Percentiles rank a stretch among this genome's conserved stretches.
Conservation (phyloP, 1,140 invertebrate species). For the Nomia melanderi region DNA sequence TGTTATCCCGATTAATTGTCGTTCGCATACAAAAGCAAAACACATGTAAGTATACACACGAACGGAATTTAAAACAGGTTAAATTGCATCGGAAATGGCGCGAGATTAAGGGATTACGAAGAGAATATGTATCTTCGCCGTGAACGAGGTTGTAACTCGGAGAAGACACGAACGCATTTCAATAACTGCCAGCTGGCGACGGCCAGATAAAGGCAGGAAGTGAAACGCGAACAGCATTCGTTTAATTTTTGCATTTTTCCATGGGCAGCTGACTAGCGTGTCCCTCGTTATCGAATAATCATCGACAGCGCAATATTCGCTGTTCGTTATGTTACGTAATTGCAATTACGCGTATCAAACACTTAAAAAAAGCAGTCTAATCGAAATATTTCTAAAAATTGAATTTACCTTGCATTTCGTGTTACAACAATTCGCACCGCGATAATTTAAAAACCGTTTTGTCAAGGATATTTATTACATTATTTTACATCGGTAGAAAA, state of each 20-base stretch:
- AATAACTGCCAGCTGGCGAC: conserved; percentile 11
- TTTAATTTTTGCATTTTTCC: neutral
- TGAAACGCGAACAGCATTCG: neutral
- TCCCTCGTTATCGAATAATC: neutral
- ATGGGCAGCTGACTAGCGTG: neutral
- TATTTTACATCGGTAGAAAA: too few relatives aligned
- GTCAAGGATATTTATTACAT: too few relatives aligned
- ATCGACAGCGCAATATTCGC: neutral
- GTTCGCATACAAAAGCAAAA: too few relatives aligned
- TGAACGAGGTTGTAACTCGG: neutral
- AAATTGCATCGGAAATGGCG: neutral
- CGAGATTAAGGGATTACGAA: neutral
- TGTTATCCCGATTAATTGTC: too few relatives aligned
- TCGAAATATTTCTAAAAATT: neutral
- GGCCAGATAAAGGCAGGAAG: neutral
- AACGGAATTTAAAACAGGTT: too few relatives aligned
- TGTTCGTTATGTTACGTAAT: too few relatives aligned
- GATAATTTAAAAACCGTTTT: too few relatives aligned
- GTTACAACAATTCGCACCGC: too few relatives aligned
- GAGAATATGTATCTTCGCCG: neutral
- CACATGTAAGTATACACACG: too few relatives aligned
- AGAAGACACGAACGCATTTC: neutral
- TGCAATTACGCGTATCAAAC: neutral
- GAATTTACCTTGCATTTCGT: neutral
- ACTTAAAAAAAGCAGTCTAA: neutral